These are phyloP conservation scores for Tortrix viridana DNA, from an alignment of 2,888 invertebrate species.

Conservation along the genomic window DNA sequence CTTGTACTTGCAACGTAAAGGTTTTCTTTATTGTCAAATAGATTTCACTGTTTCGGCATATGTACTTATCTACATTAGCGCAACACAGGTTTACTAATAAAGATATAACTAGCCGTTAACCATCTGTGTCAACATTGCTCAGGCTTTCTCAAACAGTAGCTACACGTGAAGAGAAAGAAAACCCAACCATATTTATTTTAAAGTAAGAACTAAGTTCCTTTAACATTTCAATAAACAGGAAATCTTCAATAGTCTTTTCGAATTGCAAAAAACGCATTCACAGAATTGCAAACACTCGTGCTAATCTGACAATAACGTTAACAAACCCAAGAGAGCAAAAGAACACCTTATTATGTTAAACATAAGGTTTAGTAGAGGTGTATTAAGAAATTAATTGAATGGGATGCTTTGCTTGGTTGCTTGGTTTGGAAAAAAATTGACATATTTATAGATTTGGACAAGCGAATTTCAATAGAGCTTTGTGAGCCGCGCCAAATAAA, in stretches of 20 bases:
- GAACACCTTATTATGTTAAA: not conserved
- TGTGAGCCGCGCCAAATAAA: slow-evolving; percentile 41
- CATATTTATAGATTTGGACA: slow-evolving; percentile 43
- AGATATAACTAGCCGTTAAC: slow-evolving; percentile 49
- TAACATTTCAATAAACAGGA: slow-evolving; percentile 26
- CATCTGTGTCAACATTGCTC: slow-evolving; percentile 53
- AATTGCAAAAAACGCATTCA: slow-evolving; percentile 43
- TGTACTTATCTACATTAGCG: slow-evolving; percentile 12
- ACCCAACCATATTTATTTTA: not conserved
- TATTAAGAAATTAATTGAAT: slow-evolving; percentile 31
- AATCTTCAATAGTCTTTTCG: slow-evolving; percentile 39
- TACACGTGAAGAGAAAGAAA: not conserved
- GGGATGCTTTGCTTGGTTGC: slow-evolving; percentile 37
- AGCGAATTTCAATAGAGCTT: slow-evolving; percentile 42
- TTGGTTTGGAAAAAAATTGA: slow-evolving; percentile 40
- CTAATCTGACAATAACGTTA: slow-evolving; percentile 31
- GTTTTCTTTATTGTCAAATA: not conserved
- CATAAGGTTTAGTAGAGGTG: not conserved
- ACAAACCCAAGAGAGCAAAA: not conserved
- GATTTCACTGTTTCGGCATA: not conserved
- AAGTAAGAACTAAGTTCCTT: slow-evolving; percentile 2
- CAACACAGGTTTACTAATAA: slow-evolving; percentile 44
- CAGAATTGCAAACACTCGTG: slow-evolving; percentile 43
- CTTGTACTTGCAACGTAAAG: no score
- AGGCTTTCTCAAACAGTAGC: slow-evolving; percentile 37